Percentiles rank a stretch among this genome's conserved stretches.
Conservation (phyloP, 2,113 vertebrate species). For the Ailuropoda melanoleuca region DNA sequence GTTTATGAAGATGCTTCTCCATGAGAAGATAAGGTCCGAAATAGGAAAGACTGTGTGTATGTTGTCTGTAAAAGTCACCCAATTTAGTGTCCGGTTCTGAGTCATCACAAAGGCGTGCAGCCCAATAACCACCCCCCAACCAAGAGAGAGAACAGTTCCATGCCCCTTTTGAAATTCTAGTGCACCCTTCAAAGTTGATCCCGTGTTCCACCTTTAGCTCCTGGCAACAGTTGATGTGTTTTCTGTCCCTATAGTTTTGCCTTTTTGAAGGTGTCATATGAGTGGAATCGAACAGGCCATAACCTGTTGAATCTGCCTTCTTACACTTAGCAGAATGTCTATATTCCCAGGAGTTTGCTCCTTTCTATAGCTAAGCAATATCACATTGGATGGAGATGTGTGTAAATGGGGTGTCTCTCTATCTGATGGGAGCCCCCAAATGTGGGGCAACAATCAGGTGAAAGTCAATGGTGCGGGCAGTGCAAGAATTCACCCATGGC, state of each 20-base stretch:
- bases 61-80: not conserved
- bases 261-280: not conserved
- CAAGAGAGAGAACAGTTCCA: not conserved
- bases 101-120: not conserved
- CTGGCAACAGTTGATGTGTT: too few relatives aligned
- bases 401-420: not conserved
- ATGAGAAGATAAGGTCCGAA: not conserved
- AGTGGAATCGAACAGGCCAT: not conserved
- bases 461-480: accelerated
- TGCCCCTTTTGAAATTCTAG: not conserved
- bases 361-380: not conserved
- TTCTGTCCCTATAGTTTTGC: not conserved
- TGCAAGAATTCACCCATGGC: not conserved
- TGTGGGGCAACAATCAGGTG: not conserved
- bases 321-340: not conserved
- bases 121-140: not conserved
- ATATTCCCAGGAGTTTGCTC: not conserved
- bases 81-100: not conserved
- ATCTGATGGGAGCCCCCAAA: not conserved
- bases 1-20: not conserved
- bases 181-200: not conserved
- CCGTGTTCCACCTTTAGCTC: not conserved
- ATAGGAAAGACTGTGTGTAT: not conserved
- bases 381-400: not conserved
- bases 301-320: not conserved